Evolutionary conservation across 2,888 invertebrate species (phyloP).

Genomic region (Lasioglossum villosulum): DNA sequence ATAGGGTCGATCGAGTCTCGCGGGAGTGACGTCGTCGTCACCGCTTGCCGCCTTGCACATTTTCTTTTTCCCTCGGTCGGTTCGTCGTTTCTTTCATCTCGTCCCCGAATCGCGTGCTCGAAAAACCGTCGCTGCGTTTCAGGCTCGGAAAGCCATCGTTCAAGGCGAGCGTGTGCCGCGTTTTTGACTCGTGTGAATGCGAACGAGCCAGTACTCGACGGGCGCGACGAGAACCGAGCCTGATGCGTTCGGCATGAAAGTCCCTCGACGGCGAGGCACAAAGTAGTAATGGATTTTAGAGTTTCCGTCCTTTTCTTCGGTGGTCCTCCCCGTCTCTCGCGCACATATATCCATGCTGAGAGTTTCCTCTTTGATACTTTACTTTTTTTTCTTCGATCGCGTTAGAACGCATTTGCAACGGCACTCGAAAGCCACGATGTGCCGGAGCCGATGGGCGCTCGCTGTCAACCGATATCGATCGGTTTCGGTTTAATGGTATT

Average conservation of each 20-base stretch:
- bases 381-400: slow-evolving; percentile 32
- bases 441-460: background rate
- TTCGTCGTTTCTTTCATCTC: slow-evolving; percentile 29
- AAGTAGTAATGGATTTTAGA: slow-evolving; percentile 58
- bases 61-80: background rate
- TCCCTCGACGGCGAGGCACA: slow-evolving; percentile 32
- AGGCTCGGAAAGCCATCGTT: slow-evolving; percentile 43
- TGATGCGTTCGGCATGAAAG: slow-evolving; percentile 42
- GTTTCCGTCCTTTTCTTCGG: background rate
- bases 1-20: background rate
- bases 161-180: slow-evolving; percentile 14
- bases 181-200: slow-evolving; percentile 43
- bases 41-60: background rate
- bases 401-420: slow-evolving; percentile 47
- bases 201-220: slow-evolving; percentile 20
- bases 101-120: slow-evolving; percentile 7
- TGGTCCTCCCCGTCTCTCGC: background rate
- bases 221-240: slow-evolving; percentile 29
- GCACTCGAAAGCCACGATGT: slow-evolving; percentile 21
- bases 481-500: background rate
- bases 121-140: slow-evolving; percentile 33
- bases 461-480: slow-evolving; percentile 1
- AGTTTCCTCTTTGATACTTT: background rate
- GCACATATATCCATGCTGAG: background rate
- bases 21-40: background rate